Evolutionary conservation across 2,888 invertebrate genomes (phyloP).

Genomic region (Antheraea assamensis): DNA sequence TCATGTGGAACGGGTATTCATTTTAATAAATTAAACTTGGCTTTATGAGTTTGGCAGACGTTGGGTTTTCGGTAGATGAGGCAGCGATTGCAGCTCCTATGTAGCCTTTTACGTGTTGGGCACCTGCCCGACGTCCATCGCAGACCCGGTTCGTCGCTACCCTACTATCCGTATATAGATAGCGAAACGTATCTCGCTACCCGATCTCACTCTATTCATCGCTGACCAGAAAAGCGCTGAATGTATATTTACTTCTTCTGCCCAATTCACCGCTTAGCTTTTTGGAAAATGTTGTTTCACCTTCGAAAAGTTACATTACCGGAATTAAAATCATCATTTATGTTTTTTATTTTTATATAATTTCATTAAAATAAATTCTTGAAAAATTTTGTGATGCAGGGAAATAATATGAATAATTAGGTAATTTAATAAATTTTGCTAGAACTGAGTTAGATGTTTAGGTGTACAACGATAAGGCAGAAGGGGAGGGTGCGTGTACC

Average conservation of each 20-base stretch:
- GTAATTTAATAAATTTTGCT: conserved; percentile 10
- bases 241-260: conserved; percentile 67
- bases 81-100: conserved; percentile 45
- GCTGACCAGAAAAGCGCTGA: conserved; percentile 66
- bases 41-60: conserved; percentile 24
- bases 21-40: conserved; percentile 22
- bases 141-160: conserved; percentile 31
- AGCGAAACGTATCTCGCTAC: conserved; percentile 61
- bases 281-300: background rate
- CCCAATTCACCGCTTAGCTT: conserved; percentile 44
- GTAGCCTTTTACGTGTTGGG: conserved; percentile 46
- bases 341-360: conserved; percentile 44
- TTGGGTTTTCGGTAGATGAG: conserved; percentile 41
- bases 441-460: conserved; percentile 26
- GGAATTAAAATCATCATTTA: conserved; percentile 69
- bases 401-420: conserved; percentile 12
- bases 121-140: conserved; percentile 29
- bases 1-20: conserved; percentile 25
- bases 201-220: conserved; percentile 77
- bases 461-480: conserved; percentile 40
- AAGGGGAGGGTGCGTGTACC: conserved; percentile 54
- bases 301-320: conserved; percentile 72
- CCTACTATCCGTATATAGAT: conserved; percentile 28
- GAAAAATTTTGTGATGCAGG: background rate
- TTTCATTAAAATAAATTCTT: background rate